Percentiles rank a stretch among this genome's conserved stretches.
Conservation (phyloP, 2,797 vertebrate genomes). For the Helostoma temminkii region DNA sequence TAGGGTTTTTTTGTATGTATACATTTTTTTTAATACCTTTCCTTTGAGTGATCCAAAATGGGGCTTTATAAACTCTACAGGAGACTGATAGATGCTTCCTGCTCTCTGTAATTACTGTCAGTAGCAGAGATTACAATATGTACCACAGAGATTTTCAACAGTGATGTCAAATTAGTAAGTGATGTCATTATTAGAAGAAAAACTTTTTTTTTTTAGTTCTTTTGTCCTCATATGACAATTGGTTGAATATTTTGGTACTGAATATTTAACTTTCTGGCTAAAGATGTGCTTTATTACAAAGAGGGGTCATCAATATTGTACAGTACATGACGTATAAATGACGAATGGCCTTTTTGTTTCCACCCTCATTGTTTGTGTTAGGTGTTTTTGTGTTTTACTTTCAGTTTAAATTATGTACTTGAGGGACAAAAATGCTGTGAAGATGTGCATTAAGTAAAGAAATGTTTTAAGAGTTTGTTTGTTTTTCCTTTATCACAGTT, state of each 20-base stretch:
- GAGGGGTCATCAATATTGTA: constrained; percentile 61
- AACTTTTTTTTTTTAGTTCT: constrained; percentile 22
- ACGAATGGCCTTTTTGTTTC: constrained; percentile 58
- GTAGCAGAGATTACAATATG: constrained; percentile 48
- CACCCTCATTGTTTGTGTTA: constrained; percentile 55
- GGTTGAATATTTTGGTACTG: constrained; percentile 59
- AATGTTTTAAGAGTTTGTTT: constrained; percentile 53
- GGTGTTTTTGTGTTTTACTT: constrained; percentile 62
- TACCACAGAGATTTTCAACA: constrained; percentile 37
- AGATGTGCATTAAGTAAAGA: constrained; percentile 75
- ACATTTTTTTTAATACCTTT: constrained; percentile 29
- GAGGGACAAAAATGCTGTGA: constrained; percentile 44
- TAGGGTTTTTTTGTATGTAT: constrained; percentile 34
- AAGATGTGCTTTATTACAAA: constrained; percentile 56
- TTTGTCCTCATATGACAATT: constrained; percentile 41
- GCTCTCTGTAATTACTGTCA: constrained; percentile 48
- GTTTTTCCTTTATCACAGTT: background rate
- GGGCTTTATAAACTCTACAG: constrained; percentile 29
- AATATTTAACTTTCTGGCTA: constrained; percentile 57
- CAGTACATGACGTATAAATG: constrained; percentile 42
- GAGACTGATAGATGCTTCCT: constrained; percentile 41
- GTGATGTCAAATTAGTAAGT: constrained; percentile 69
- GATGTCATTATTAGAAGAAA: constrained; percentile 61
- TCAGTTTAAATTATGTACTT: constrained; percentile 57
- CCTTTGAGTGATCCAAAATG: constrained; percentile 5